phyloP scores from a whole-genome alignment of 2,113 vertebrate genomes.

The Cyanoliseus patagonus region DNA sequence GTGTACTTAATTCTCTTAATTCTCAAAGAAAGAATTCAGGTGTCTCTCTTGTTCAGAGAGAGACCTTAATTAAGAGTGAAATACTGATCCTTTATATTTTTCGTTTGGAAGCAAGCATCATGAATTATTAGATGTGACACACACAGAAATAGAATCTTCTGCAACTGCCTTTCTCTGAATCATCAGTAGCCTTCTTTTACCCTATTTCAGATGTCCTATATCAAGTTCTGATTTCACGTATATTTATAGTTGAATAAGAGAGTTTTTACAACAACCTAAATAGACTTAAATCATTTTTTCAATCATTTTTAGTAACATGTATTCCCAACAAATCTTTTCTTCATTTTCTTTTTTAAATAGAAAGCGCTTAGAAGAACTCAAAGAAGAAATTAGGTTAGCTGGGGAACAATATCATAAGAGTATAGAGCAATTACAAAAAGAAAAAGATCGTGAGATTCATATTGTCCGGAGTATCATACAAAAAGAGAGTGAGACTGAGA shows the following conservation, averaged over 20 bases:
- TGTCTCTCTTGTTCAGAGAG: background rate
- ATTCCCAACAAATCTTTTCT: background rate
- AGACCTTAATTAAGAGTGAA: background rate
- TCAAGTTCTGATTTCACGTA: background rate
- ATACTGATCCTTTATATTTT: background rate
- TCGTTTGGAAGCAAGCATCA: background rate
- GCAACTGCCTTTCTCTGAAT: background rate
- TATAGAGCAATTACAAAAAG: conserved; percentile 4
- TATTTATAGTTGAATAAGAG: background rate
- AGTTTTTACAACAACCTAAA: background rate
- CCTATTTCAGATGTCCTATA: background rate
- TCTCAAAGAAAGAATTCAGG: background rate
- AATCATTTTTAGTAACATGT: background rate
- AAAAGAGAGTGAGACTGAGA: conserved; percentile 44
- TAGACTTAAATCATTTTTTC: background rate
- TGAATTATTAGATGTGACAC: background rate
- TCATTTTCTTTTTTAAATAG: conserved; percentile 34
- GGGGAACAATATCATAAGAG: background rate
- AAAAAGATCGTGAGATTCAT: conserved; percentile 45
- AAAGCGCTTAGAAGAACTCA: conserved; percentile 24
- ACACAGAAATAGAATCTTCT: background rate
- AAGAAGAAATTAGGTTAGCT: background rate
- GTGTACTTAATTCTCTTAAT: background rate
- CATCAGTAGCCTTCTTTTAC: background rate
- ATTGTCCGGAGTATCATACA: background rate